These are phyloP conservation scores for Aphis craccivora DNA, from an alignment of 1,140 invertebrate genomes.

Conservation along the genomic window DNA sequence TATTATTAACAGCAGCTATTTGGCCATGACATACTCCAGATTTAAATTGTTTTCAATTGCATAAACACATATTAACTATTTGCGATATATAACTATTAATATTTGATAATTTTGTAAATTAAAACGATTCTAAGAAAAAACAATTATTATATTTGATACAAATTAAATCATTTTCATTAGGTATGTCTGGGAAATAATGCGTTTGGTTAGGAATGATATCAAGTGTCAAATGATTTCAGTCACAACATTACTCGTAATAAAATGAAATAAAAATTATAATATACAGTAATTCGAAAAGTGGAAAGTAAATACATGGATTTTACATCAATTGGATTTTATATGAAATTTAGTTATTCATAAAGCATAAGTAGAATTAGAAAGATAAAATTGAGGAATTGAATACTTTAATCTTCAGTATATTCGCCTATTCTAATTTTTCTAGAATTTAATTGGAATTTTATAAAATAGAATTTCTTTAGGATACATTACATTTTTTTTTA, in stretches of 20 bases:
- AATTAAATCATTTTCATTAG: neutral
- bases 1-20: slow-evolving; percentile 35
- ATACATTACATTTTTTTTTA: neutral
- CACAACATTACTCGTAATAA: neutral
- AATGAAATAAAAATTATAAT: no score
- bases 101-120: neutral
- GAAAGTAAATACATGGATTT: neutral
- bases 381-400: neutral
- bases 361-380: neutral
- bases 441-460: neutral
- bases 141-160: neutral
- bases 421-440: neutral
- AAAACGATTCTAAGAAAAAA: neutral
- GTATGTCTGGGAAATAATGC: no score
- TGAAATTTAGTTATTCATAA: neutral
- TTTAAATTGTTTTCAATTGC: slow-evolving; percentile 58
- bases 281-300: neutral
- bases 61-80: slow-evolving; percentile 46
- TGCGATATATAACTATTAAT: slow-evolving; percentile 4
- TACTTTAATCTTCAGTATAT: neutral
- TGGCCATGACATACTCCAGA: slow-evolving; percentile 53
- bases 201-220: neutral
- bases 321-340: neutral
- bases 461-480: neutral
- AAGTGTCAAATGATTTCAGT: neutral